Evolutionary conservation across 2,113 vertebrate genomes (phyloP).

Genomic region (Hylia prasina): DNA sequence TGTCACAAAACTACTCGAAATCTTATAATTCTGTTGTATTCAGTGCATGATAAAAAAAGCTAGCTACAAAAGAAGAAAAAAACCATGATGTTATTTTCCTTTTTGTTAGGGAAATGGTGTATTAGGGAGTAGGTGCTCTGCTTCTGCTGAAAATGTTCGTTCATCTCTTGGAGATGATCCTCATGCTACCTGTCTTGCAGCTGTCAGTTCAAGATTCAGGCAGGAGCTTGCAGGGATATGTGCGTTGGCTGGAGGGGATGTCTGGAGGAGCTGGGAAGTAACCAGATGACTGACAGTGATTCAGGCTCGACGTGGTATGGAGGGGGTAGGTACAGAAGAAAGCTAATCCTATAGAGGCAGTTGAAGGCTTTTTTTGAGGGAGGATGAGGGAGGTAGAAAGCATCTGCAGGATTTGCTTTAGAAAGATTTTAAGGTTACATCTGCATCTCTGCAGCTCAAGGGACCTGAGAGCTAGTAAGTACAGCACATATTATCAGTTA

Average conservation of each 20-base stretch:
- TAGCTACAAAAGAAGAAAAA: not conserved
- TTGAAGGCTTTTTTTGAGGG: conserved; percentile 3
- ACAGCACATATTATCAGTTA: not conserved
- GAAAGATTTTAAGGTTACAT: conserved; percentile 21
- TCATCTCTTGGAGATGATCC: not conserved
- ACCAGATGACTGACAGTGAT: conserved; percentile 2
- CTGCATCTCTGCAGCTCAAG: not conserved
- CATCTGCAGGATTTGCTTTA: conserved; percentile 7
- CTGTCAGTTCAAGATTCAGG: not conserved
- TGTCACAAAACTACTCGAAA: not conserved
- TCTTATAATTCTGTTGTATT: not conserved
- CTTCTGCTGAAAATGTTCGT: not conserved
- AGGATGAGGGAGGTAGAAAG: not conserved
- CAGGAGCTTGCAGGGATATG: not conserved
- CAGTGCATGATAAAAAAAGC: not conserved
- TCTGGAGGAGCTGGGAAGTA: conserved; percentile 23
- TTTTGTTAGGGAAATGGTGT: not conserved
- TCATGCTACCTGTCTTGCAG: not conserved
- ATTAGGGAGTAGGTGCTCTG: not conserved
- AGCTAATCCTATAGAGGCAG: conserved; percentile 20
- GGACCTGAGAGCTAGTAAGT: not conserved
- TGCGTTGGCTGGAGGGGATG: not conserved
- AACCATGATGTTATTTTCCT: not conserved
- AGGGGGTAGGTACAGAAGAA: not conserved
- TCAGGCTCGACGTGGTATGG: not conserved